phyloP scores from a whole-genome alignment of 30 jellyfish, hydroid and myxozoan species.

The Hydractinia echinata region DNA sequence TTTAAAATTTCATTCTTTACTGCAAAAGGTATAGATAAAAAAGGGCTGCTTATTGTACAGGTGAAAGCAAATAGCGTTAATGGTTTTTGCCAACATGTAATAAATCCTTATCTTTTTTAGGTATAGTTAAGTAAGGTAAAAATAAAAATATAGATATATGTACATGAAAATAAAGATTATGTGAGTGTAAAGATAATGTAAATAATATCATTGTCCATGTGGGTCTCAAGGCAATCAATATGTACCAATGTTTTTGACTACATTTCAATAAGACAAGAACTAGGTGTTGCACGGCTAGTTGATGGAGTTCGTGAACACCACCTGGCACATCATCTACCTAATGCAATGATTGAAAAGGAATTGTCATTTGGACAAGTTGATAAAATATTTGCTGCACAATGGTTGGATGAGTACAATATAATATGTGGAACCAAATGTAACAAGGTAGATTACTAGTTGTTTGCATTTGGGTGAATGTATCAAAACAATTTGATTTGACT shows the following conservation, averaged over 20 bases:
- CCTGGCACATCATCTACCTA: conserved; percentile 71
- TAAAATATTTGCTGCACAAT: conserved; percentile 84
- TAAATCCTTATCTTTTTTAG: too few relatives aligned
- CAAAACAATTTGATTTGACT: neutral
- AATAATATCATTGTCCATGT: conserved; percentile 5
- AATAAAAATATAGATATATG: too few relatives aligned
- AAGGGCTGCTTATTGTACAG: too few relatives aligned
- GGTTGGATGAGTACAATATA: conserved; percentile 85
- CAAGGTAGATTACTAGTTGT: conserved; percentile 36
- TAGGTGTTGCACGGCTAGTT: conserved; percentile 26
- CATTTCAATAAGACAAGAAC: conserved; percentile 48
- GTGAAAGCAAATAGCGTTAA: too few relatives aligned
- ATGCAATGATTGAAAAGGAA: conserved; percentile 55
- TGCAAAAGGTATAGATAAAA: too few relatives aligned
- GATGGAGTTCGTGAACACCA: conserved; percentile 41
- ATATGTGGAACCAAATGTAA: conserved; percentile 96
- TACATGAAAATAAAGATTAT: too few relatives aligned
- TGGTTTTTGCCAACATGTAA: too few relatives aligned
- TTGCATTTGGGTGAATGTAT: neutral
- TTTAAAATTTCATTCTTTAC: too few relatives aligned
- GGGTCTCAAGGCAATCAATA: neutral
- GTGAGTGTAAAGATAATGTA: neutral
- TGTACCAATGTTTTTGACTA: conserved; percentile 39
- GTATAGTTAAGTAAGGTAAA: too few relatives aligned
- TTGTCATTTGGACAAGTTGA: conserved; percentile 73